Percentiles rank a stretch among this genome's conserved stretches.
phyloP scores from a whole-genome alignment of 2,797 vertebrate genomes.

The Ceryle rudis region DNA sequence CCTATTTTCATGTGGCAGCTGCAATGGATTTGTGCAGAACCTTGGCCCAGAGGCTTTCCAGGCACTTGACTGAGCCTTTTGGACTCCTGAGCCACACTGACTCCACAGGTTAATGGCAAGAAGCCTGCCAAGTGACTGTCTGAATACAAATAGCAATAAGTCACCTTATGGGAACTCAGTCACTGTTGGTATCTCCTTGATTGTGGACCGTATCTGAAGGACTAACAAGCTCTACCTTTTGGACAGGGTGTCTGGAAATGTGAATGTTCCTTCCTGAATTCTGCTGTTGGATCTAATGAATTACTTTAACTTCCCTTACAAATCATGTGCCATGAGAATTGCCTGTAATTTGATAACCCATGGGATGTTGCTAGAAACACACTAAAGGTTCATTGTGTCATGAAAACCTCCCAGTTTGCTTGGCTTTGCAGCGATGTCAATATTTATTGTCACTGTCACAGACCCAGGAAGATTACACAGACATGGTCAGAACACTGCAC shows the following conservation, averaged over 20 bases:
- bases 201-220: neutral
- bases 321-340: accelerated
- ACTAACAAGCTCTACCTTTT: neutral
- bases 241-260: neutral
- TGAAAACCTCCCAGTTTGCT: slow-evolving; percentile 34
- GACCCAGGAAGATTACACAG: neutral
- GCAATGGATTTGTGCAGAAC: neutral
- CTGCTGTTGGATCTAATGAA: neutral
- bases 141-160: neutral
- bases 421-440: slow-evolving; percentile 9
- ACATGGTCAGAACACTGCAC: neutral
- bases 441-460: slow-evolving; percentile 48
- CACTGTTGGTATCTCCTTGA: neutral
- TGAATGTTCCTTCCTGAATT: neutral
- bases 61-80: neutral
- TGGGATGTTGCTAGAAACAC: neutral
- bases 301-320: neutral
- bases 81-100: neutral
- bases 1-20: neutral
- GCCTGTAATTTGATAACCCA: neutral
- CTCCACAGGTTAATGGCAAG: neutral
- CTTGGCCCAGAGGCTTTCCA: neutral
- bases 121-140: neutral
- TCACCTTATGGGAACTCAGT: neutral
- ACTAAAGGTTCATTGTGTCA: neutral